These are phyloP conservation scores for Sebastes nivosus DNA, from an alignment of 2,797 vertebrate genomes.

Conservation along the genomic window DNA sequence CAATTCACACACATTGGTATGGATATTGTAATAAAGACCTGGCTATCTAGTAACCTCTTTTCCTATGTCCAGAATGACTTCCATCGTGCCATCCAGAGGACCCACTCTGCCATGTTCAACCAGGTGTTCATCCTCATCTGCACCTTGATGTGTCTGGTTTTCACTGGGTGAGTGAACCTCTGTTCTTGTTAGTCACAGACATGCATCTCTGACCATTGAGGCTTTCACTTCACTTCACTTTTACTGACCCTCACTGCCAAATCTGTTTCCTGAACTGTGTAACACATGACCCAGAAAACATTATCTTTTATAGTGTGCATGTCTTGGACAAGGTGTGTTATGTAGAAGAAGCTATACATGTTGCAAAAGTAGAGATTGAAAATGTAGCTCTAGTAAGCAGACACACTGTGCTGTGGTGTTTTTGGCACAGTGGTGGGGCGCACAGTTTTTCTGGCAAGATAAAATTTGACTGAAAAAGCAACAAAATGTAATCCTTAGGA, in stretches of 20 bases:
- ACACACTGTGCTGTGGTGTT: background rate
- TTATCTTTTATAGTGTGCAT: background rate
- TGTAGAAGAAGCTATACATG: background rate
- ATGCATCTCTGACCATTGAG: background rate
- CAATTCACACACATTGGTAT: background rate
- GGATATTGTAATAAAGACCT: background rate
- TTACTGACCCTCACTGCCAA: background rate
- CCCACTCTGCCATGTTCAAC: slow-evolving; percentile 90
- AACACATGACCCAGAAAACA: background rate
- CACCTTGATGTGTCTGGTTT: slow-evolving; percentile 88
- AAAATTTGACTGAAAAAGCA: background rate
- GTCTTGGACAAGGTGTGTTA: background rate
- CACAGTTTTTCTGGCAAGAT: background rate
- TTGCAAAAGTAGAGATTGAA: background rate
- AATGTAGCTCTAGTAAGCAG: background rate
- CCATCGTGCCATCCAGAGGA: slow-evolving; percentile 88
- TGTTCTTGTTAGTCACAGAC: background rate
- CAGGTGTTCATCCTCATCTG: slow-evolving; percentile 90
- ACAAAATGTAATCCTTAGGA: background rate
- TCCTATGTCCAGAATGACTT: slow-evolving; percentile 83
- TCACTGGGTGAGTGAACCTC: slow-evolving; percentile 83
- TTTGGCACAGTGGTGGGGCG: too few relatives aligned
- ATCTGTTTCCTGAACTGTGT: background rate
- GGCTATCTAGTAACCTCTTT: background rate
- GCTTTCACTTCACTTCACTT: background rate